Evolutionary conservation across 2,797 vertebrate species (phyloP).

Genomic region (Gymnodraco acuticeps): DNA sequence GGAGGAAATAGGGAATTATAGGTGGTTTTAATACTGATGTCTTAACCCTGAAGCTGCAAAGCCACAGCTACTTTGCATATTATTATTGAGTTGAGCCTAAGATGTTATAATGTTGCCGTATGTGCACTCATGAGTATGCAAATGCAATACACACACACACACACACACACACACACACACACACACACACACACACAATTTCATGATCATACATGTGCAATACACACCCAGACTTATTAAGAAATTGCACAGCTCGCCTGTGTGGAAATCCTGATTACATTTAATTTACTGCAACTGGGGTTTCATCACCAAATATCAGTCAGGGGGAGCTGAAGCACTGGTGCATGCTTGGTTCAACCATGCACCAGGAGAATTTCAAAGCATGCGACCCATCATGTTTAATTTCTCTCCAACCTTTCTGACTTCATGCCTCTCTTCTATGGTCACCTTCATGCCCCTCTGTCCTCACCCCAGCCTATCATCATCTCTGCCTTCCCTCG

Average conservation of each 20-base stretch:
- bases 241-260: conserved; percentile 63
- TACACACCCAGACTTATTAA: conserved; percentile 52
- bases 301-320: conserved; percentile 74
- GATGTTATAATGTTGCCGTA: conserved; percentile 37
- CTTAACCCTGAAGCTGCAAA: conserved; percentile 50
- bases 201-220: conserved; percentile 7
- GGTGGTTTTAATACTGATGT: conserved; percentile 48
- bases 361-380: conserved; percentile 64
- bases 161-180: neutral
- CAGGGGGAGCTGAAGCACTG: conserved; percentile 44
- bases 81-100: conserved; percentile 42
- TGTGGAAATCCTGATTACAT: conserved; percentile 75
- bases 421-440: conserved; percentile 7
- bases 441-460: conserved; percentile 15
- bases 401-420: conserved; percentile 16
- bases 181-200: conserved; percentile 24
- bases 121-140: conserved; percentile 27
- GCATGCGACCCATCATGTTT: conserved; percentile 46
- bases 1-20: conserved; percentile 29
- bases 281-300: conserved; percentile 70
- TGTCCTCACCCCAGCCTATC: conserved; percentile 25
- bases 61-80: conserved; percentile 50
- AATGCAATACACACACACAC: conserved; percentile 1
- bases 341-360: conserved; percentile 57
- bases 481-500: conserved; percentile 7